Conservation (phyloP, 2,113 vertebrate genomes). For the Sebastes schlegelii region DNA sequence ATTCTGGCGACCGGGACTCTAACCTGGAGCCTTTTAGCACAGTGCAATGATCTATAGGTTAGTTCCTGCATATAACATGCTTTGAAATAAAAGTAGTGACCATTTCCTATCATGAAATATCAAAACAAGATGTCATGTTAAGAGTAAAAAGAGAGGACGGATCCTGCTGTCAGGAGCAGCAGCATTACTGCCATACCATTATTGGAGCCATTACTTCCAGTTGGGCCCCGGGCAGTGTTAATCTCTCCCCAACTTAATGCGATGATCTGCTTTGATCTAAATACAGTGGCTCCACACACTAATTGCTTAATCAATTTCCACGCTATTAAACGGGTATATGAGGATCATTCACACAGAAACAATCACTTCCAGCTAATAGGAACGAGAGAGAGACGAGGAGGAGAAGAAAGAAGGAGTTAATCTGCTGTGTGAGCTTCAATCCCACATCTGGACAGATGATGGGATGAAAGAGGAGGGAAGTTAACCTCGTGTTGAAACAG, state of each 20-base stretch:
- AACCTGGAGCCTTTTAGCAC: not conserved
- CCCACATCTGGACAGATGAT: not conserved
- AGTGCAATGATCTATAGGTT: not conserved
- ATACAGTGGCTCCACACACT: constrained; percentile 40
- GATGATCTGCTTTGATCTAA: constrained; percentile 64
- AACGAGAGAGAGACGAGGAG: constrained; percentile 28
- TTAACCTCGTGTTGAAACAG: not conserved
- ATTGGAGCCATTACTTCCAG: constrained; percentile 32
- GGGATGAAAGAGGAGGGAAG: not conserved
- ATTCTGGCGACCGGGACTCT: not conserved
- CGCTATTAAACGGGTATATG: constrained; percentile 36
- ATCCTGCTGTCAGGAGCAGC: not conserved
- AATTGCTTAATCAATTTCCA: constrained; percentile 72
- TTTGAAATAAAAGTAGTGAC: not conserved
- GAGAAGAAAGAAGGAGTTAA: constrained; percentile 5
- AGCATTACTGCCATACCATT: constrained; percentile 6
- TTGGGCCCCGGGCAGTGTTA: constrained; percentile 33
- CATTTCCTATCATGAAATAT: not conserved
- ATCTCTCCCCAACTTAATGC: constrained; percentile 49
- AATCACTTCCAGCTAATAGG: constrained; percentile 49
- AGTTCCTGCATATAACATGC: not conserved
- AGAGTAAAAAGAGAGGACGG: constrained; percentile 10
- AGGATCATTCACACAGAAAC: constrained; percentile 62
- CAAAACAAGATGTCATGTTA: not conserved
- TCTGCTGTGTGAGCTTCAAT: constrained; percentile 5